phyloP scores from a whole-genome alignment of 2,113 vertebrate genomes.

The Xenopus laevis region DNA sequence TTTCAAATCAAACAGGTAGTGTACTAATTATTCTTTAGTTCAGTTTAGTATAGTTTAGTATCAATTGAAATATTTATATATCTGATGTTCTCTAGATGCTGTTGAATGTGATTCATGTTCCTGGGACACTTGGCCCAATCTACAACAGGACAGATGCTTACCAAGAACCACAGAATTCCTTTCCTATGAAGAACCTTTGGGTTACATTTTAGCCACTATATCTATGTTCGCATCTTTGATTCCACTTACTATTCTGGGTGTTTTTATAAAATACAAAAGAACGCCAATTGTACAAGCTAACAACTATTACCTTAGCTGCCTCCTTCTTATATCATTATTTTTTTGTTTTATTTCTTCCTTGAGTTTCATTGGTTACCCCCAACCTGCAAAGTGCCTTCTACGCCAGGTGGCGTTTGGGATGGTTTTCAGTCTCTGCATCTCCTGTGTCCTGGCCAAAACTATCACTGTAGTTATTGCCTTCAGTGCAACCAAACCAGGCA shows the following conservation, averaged over 20 bases:
- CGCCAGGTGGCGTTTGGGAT: constrained; percentile 26
- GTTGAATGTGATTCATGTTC: neutral
- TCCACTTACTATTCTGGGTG: neutral
- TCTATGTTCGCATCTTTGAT: neutral
- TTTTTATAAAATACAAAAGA: constrained; percentile 17
- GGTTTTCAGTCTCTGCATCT: constrained; percentile 18
- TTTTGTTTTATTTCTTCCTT: constrained; percentile 30
- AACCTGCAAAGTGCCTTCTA: constrained; percentile 1
- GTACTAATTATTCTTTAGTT: neutral
- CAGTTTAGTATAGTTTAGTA: neutral
- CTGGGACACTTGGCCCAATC: constrained; percentile 11
- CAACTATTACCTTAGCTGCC: constrained; percentile 21
- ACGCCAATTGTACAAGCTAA: constrained; percentile 32
- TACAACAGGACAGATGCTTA: constrained; percentile 17
- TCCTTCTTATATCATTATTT: constrained; percentile 5
- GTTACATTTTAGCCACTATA: constrained; percentile 3
- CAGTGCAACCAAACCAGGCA: constrained; percentile 20
- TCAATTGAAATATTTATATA: neutral
- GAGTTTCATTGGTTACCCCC: constrained; percentile 8
- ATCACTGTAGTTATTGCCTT: constrained; percentile 26
- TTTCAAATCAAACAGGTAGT: neutral
- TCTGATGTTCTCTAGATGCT: neutral
- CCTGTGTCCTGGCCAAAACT: constrained; percentile 40
- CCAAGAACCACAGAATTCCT: constrained; percentile 25
- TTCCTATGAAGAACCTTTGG: constrained; percentile 20